Conservation (phyloP, 1,140 invertebrate genomes). For the Drosophila kepulauana region DNA sequence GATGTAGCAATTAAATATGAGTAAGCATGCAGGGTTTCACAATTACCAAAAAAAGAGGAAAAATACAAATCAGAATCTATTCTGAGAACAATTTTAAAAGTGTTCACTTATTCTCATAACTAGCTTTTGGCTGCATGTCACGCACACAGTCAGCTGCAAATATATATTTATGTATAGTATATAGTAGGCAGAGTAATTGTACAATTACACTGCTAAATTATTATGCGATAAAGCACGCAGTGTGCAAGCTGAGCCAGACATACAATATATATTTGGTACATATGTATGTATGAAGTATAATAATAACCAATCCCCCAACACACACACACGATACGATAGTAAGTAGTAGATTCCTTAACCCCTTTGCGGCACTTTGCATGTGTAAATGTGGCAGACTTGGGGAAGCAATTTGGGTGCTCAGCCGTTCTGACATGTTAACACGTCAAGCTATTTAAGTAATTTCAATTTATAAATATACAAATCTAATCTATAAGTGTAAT, state of each 20-base stretch:
- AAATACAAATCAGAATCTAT: conserved; percentile 39
- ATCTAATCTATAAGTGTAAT: conserved; percentile 51
- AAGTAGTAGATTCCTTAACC: conserved; percentile 27
- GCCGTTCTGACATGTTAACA: conserved; percentile 64
- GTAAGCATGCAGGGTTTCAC: neutral
- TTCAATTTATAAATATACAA: conserved; percentile 45
- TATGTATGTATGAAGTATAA: conserved; percentile 25
- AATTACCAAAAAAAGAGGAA: neutral
- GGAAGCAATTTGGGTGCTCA: conserved; percentile 24
- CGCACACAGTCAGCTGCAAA: conserved; percentile 23
- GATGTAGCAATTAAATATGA: neutral
- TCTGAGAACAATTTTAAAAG: conserved; percentile 60
- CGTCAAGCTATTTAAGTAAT: conserved; percentile 64
- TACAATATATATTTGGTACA: conserved; percentile 25
- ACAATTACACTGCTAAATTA: conserved; percentile 77
- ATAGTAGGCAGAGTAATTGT: conserved; percentile 60
- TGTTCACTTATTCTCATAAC: conserved; percentile 18
- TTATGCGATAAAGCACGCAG: conserved; percentile 81
- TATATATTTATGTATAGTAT: neutral
- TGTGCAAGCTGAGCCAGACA: conserved; percentile 51
- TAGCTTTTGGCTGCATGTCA: conserved; percentile 20
- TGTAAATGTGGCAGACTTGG: conserved; percentile 48
- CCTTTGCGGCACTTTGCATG: conserved; percentile 62
- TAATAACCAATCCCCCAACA: conserved; percentile 11
- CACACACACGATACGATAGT: neutral